Evolutionary conservation across 2,888 invertebrate genomes (phyloP), one percentile per base, ranked within the genome.

Genomic region (Taenaris catops): DNA sequence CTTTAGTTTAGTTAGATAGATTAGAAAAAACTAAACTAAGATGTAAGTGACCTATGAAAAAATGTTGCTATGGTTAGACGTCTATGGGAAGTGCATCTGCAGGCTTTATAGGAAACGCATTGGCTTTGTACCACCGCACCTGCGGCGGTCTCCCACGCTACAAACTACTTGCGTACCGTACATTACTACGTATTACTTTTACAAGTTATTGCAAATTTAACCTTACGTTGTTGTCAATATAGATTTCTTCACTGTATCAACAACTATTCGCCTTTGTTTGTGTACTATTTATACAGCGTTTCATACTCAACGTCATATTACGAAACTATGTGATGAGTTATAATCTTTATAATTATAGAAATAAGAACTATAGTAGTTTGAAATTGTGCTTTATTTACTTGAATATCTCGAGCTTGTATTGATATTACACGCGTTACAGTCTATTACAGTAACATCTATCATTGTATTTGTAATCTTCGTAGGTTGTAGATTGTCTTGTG

Each of bases 71-170:
- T 19, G 24, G 23, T 31, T 42, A 28, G 20, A 25, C 18, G 48
- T 59, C 62, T 65, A 58, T 58, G 55, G 55, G 58, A 56, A 63
- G 56, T 70, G 63, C 83, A 78, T 79, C 74, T 80, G 80, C 71
- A 47, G 57, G 41, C 43, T 44, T 59, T 51, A 55, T 67, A 75
- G 73, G 76, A 76, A 74, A 67, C 49, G 58, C 57, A 53, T 47
- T 50, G 55, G 49, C 56, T 58, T 62, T 60, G 57, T 58, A 44
- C 38, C 38, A 34, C 48, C 58, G 67, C 84, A 86, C 84, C 84
- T 86, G 84, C 84, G 67, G 64, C 62, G 46, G 42, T 58, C 72
- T 86, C 84, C 83, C 84, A 86, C 84, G 84, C 55, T 62, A 55
- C 56, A 54, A 53, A 49, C 55, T 64, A 57, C 46, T 35, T 34